Base-by-base conservation (phyloP, 2,888 invertebrate genomes). In the Hanleya hanleyi region DNA sequence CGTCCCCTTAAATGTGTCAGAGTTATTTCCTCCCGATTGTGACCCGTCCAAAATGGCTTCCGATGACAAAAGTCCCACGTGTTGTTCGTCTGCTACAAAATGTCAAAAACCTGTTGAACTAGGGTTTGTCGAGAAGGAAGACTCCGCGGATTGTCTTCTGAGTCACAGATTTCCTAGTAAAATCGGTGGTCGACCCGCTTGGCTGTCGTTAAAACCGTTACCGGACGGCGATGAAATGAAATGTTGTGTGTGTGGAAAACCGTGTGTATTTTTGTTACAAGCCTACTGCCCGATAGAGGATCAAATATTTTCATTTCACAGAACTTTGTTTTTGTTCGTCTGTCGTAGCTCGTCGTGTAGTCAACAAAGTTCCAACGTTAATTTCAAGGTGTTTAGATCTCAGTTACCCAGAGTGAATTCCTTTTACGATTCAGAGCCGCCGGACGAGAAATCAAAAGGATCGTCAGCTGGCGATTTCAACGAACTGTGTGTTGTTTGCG, bases 151-250 rank as follows among this genome's bases (percentile, higher is more conserved):
- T 93, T 93, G 93, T 82, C 91, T 98, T 65, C 93, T 94, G 83
- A 96, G 97, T 85, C 93, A 94, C 77, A 95, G 95, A 91, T 97
- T 98, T 89, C 98, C 98, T 0, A 97, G 96, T 87, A 99, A 99
- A 94, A 92, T 97, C 15, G 98, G 98, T 49, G 97, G 97, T 32
- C 95, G 94, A 91, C 98, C 98, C 35, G 94, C 97, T 0, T 99
- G 98, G 98, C 92, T 99, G 67, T 93, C 95, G 88, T 92, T 97
- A 9, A 93, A 93, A 84, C 91, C 94, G 72, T 89, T 98, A 47
- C 97, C 97, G 5, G 88, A 88, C 15, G 87, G 92, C 1, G 91
- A 92, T 9, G 93, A 94, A 70, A 85, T 98, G 38, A 88, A 92
- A 66, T 98, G 98, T 88, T 91, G 91, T 74, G 92, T 91, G 76